These are phyloP conservation scores for Trissoscelio sp. DNA, from an alignment of 2,888 invertebrate genomes.

Conservation along the genomic window DNA sequence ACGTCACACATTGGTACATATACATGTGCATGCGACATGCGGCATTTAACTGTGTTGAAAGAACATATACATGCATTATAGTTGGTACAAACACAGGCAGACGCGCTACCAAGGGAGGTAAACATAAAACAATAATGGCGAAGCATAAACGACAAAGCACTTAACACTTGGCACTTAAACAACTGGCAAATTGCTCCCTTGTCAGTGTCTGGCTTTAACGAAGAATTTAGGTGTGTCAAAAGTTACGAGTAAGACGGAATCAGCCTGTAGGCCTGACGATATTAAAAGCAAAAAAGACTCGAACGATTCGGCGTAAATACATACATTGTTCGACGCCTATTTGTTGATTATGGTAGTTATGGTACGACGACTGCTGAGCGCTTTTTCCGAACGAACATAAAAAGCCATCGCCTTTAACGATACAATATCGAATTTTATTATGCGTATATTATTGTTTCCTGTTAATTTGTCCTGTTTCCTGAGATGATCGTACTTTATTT, in stretches of 20 bases:
- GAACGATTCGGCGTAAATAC: conserved; percentile 14
- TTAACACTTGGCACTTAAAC: conserved; percentile 84
- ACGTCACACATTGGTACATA: conserved; percentile 30
- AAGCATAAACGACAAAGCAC: conserved; percentile 83
- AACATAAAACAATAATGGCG: conserved; percentile 83
- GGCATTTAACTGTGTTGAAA: conserved; percentile 44
- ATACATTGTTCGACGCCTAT: conserved; percentile 35
- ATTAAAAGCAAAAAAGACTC: conserved; percentile 45
- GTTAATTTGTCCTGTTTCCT: conserved; percentile 66
- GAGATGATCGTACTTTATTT: conserved; percentile 53
- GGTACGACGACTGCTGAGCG: conserved; percentile 8
- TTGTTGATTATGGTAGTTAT: conserved; percentile 60
- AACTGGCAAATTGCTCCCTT: conserved; percentile 84
- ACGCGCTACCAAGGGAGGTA: conserved; percentile 73
- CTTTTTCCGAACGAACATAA: conserved; percentile 46
- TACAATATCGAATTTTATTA: conserved; percentile 61
- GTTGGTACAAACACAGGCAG: conserved; percentile 38
- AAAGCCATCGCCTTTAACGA: conserved; percentile 52
- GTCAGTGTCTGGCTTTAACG: conserved; percentile 80
- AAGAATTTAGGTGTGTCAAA: conserved; percentile 79
- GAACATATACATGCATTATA: conserved; percentile 40
- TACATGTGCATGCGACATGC: conserved; percentile 9
- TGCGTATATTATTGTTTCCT: conserved; percentile 69
- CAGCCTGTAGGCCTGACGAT: conserved; percentile 24
- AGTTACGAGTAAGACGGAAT: conserved; percentile 61